phyloP scores from a whole-genome alignment of 1,140 invertebrate species.

The Calephelis nemesis region DNA sequence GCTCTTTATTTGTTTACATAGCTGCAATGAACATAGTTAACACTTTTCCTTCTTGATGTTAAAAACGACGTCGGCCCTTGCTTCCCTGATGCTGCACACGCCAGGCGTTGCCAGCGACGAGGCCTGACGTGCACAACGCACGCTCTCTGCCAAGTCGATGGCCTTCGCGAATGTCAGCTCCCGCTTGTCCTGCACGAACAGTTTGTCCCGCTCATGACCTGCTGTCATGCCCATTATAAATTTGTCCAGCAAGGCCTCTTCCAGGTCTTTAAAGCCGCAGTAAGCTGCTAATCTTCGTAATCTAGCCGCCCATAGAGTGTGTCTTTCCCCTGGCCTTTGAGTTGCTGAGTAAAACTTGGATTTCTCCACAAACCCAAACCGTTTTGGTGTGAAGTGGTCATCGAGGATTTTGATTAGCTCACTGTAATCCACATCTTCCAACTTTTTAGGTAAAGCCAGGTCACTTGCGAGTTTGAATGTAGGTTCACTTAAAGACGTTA shows the following conservation, averaged over 20 bases:
- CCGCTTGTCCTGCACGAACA: constrained; percentile 15
- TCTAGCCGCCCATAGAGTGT: constrained; percentile 17
- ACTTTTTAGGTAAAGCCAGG: constrained; percentile 18
- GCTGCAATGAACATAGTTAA: too few species aligned
- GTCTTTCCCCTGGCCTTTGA: constrained; percentile 20
- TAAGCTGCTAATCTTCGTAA: constrained; percentile 22
- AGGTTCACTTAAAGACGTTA: constrained; percentile 23
- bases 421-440: constrained; percentile 20
- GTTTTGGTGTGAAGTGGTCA: too few species aligned
- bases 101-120: neutral
- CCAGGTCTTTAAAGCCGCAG: constrained; percentile 32
- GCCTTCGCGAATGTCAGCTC: constrained; percentile 27
- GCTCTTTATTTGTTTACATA: too few species aligned
- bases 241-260: constrained; percentile 31
- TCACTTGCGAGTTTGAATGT: constrained; percentile 22
- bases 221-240: constrained; percentile 7
- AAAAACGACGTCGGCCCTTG: constrained; percentile 5
- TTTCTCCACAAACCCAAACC: too few species aligned
- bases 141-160: constrained; percentile 29
- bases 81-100: neutral
- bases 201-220: constrained; percentile 30
- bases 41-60: too few species aligned
- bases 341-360: neutral
- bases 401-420: neutral
- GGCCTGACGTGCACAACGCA: constrained; percentile 24